These are phyloP conservation scores for Gallinago media DNA, from an alignment of 2,113 vertebrate species.

Conservation along the genomic window DNA sequence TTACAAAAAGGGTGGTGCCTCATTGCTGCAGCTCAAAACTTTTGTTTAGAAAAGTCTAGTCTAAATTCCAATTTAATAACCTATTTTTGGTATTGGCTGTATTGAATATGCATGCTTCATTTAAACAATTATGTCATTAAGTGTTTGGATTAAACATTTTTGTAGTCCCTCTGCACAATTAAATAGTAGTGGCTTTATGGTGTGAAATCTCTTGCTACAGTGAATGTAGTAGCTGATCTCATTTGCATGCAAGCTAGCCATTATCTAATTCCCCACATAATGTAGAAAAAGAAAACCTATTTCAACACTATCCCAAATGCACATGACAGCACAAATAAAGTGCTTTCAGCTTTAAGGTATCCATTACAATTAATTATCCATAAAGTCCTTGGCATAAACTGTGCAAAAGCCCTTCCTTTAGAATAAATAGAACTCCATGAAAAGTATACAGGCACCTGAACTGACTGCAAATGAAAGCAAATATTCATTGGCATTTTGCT, in stretches of 20 bases:
- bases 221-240: not conserved
- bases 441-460: constrained; percentile 5
- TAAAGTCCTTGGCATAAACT: constrained; percentile 5
- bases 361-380: constrained; percentile 54
- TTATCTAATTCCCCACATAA: not conserved
- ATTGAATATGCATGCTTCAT: not conserved
- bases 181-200: not conserved
- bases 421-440: not conserved
- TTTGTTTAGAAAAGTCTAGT: not conserved
- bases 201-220: not conserved
- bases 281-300: not conserved
- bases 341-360: constrained; percentile 25
- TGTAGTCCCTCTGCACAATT: not conserved
- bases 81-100: not conserved
- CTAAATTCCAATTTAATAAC: not conserved
- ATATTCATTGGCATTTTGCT: not conserved
- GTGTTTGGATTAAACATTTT: not conserved
- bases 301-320: not conserved
- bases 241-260: not conserved
- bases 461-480: constrained; percentile 8
- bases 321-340: constrained; percentile 27
- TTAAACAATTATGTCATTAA: not conserved
- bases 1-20: not conserved
- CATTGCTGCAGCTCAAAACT: not conserved
- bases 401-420: constrained; percentile 8